Conservation (phyloP, 2,888 invertebrate species). For the Ganaspis brasiliensis region DNA sequence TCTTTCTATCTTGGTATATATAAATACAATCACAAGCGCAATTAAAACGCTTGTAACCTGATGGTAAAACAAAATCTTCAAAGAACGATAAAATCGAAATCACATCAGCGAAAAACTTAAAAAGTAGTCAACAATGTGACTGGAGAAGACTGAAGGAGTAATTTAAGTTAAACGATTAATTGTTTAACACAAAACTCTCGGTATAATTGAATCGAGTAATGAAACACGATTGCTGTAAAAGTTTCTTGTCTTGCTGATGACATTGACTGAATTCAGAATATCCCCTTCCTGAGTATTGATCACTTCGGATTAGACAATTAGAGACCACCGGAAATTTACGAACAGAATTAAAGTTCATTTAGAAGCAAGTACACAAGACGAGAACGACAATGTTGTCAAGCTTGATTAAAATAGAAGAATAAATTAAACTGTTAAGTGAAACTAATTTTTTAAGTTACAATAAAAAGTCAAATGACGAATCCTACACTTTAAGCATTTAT, state of each 20-base stretch:
- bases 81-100: not conserved
- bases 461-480: too few relatives aligned
- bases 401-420: not conserved
- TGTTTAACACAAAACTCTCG: slow-evolving; percentile 47
- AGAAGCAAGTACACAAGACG: slow-evolving; percentile 6
- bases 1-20: not conserved
- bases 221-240: slow-evolving; percentile 28
- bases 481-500: too few relatives aligned
- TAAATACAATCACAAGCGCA: too few relatives aligned
- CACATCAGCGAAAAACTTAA: not conserved
- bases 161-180: slow-evolving; percentile 65
- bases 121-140: not conserved
- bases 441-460: not conserved
- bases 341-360: slow-evolving; percentile 21
- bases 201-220: slow-evolving; percentile 23
- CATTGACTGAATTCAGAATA: slow-evolving; percentile 66
- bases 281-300: slow-evolving; percentile 66
- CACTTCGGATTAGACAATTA: slow-evolving; percentile 64
- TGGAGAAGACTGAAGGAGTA: slow-evolving; percentile 55
- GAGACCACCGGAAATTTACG: slow-evolving; percentile 34
- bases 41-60: too few relatives aligned
- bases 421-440: not conserved
- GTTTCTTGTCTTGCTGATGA: slow-evolving; percentile 63
- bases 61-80: too few relatives aligned
- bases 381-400: not conserved